Evolutionary conservation across 2,113 vertebrate species (phyloP), one percentile per base, ranked within the genome.

Genomic region (Xerus inauris): DNA sequence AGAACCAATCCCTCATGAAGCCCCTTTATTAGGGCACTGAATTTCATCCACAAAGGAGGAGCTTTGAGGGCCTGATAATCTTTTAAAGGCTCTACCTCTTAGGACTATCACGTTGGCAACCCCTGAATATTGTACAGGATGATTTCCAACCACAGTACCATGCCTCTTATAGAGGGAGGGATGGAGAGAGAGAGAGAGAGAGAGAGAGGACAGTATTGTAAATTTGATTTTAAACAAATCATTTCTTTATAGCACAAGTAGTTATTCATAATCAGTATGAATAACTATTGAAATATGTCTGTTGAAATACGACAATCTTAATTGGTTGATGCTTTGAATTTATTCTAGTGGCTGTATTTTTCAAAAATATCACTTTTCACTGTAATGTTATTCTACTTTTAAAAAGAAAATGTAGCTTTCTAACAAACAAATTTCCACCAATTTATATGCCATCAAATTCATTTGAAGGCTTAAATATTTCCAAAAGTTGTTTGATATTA

Each of bases 41-140:
- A 9, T 47, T 11, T n/a, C 19, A 47, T 45, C 28, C 10, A 17
- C 2, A 59, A 45, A 16, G 14, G 12, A 20, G 54, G 19, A 38
- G 2, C 8, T 22, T 24, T 87, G 0, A 24, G 17, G 32, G n/a
- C n/a, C 51, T 49, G 16, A 9, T 19, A 10, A n/a, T 5, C 1
- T n/a, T 11, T 57, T 32, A 35, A 40, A 38, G 13, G 10, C 17
- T 9, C 42, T 3, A 4, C 2, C 30, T n/a, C 6, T 51, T 80
- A 57, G 28, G 35, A 73, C 12, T 83, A 30, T 75, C n/a, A 22
- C 2, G 8, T 54, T 51, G 28, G 13, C 20, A 67, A 51, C 3
- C 65, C 38, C 40, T 45, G 40, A 57, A 54, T 67, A 59, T 87
- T 59, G 72, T 51, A 85, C 26, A 8, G 38, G 14, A 35, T n/a